These are phyloP conservation scores for Musca vetustissima DNA, from an alignment of 1,140 invertebrate species.

Conservation along the genomic window DNA sequence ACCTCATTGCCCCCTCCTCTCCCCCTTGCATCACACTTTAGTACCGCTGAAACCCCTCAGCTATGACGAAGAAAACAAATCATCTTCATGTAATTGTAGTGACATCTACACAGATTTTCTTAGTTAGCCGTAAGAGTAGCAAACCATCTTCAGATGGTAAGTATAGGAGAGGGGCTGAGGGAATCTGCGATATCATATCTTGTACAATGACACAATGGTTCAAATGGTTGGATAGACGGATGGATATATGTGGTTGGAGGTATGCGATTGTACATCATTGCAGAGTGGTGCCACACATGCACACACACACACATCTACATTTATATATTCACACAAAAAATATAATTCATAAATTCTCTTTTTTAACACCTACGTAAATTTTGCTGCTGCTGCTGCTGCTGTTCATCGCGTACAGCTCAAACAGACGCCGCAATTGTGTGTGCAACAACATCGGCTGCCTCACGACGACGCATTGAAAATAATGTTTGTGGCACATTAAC, in stretches of 20 bases:
- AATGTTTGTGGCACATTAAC: slow-evolving; percentile 5
- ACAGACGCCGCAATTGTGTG: neutral
- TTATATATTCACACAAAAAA: neutral
- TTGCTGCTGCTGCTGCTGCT: too few species aligned
- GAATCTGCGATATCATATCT: neutral
- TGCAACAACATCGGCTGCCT: neutral
- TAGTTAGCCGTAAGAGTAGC: neutral
- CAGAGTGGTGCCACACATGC: neutral
- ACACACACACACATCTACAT: neutral
- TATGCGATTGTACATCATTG: too few species aligned
- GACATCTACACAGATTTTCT: slow-evolving; percentile 5
- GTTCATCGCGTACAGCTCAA: neutral
- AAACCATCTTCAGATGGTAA: neutral
- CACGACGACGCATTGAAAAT: neutral
- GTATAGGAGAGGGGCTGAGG: neutral
- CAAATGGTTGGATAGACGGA: too few species aligned
- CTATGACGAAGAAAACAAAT: neutral
- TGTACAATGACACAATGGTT: too few species aligned
- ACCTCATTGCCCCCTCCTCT: too few species aligned
- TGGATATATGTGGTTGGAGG: too few species aligned
- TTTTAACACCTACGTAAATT: slow-evolving; percentile 19
- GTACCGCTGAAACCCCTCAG: too few species aligned
- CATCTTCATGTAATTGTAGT: slow-evolving; percentile 18
- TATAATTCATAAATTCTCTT: slow-evolving; percentile 25
- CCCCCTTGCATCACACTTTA: too few species aligned